Evolutionary conservation across 2,797 vertebrate genomes (phyloP).

Genomic region (Smutsia temminckii): DNA sequence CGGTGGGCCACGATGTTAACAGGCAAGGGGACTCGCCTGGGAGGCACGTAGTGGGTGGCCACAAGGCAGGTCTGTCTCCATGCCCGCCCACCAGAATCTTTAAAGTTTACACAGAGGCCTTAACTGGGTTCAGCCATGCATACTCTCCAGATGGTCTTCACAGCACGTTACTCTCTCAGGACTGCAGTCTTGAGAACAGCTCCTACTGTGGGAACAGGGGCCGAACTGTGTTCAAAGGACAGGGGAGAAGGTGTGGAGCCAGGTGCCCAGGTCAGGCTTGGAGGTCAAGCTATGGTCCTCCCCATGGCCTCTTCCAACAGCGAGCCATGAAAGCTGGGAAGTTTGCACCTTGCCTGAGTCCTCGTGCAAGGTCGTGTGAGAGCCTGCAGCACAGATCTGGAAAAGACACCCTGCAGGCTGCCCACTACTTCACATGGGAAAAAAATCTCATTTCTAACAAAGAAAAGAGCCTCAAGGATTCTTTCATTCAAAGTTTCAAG

Average conservation of each 20-base stretch:
- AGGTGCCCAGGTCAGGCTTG: neutral
- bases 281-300: neutral
- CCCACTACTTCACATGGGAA: neutral
- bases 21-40: neutral
- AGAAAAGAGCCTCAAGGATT: neutral
- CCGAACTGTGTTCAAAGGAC: neutral
- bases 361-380: neutral
- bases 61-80: neutral
- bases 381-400: neutral
- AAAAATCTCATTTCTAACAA: neutral
- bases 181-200: neutral
- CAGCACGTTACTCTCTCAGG: neutral
- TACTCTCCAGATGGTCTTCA: neutral
- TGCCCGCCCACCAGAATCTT: neutral
- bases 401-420: neutral
- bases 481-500: neutral
- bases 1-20: too few species aligned
- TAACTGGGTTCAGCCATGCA: neutral
- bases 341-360: neutral
- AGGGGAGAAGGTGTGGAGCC: neutral
- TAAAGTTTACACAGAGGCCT: neutral
- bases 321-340: neutral
- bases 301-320: neutral
- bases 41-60: neutral
- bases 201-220: neutral